phyloP scores from a whole-genome alignment of 2,888 invertebrate genomes.

The Phengaris alcon region DNA sequence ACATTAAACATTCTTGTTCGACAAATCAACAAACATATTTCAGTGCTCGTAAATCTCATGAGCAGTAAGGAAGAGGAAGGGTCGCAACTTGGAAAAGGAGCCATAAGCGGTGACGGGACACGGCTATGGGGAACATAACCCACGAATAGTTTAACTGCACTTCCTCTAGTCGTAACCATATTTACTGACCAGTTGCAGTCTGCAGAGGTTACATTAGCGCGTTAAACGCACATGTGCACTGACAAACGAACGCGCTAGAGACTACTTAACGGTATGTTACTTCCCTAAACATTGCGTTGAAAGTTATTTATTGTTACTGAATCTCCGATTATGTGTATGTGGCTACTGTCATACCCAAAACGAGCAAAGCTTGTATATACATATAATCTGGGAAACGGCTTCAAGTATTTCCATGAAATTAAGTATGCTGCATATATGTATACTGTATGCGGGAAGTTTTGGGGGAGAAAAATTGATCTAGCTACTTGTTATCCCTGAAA shows the following conservation, averaged over 20 bases:
- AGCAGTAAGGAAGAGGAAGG: slow-evolving; percentile 17
- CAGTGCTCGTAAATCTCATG: neutral
- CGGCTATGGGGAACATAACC: neutral
- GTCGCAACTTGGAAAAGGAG: neutral
- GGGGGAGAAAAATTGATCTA: no score
- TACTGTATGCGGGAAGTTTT: no score
- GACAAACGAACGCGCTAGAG: neutral
- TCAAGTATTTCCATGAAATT: no score
- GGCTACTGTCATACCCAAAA: no score
- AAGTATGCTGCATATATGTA: no score
- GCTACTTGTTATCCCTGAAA: no score
- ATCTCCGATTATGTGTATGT: neutral
- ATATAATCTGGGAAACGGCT: no score
- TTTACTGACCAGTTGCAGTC: no score
- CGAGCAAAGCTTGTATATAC: no score
- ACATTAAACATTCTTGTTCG: neutral
- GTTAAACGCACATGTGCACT: slow-evolving; percentile 7
- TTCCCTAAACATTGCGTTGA: neutral
- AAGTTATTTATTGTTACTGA: slow-evolving; percentile 12
- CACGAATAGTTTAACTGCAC: neutral
- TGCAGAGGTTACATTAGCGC: neutral
- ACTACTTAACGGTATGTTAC: neutral
- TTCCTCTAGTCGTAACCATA: neutral
- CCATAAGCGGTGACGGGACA: neutral
- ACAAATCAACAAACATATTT: slow-evolving; percentile 7